Evolutionary conservation across 2,797 vertebrate species (phyloP).

Genomic region (Melanotaenia trifasciata): DNA sequence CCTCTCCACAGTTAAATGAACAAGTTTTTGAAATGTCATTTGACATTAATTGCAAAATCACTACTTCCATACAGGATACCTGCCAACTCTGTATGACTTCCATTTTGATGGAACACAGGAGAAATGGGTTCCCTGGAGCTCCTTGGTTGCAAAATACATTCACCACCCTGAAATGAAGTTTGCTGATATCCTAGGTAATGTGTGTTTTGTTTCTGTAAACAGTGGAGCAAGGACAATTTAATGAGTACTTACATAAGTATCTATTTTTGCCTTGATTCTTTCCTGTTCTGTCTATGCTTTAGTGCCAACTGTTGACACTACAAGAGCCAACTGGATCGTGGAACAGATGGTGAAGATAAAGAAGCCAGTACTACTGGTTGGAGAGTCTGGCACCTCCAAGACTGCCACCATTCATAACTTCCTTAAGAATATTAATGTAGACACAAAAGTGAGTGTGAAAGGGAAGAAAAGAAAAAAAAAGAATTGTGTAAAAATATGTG

Average conservation of each 20-base stretch:
- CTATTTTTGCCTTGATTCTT: not conserved
- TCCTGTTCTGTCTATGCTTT: conserved; percentile 14
- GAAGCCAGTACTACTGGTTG: conserved; percentile 90
- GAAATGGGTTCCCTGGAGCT: conserved; percentile 92
- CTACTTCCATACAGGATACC: conserved; percentile 82
- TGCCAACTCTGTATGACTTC: conserved; percentile 93
- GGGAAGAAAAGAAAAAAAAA: not conserved
- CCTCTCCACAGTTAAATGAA: not conserved
- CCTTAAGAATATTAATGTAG: conserved; percentile 85
- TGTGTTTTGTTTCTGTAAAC: not conserved
- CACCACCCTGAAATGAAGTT: conserved; percentile 87
- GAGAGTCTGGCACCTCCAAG: conserved; percentile 96
- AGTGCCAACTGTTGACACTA: conserved; percentile 97
- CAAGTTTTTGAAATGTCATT: not conserved
- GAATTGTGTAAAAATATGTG: not conserved
- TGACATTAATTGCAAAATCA: conserved; percentile 20
- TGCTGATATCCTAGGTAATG: conserved; percentile 91
- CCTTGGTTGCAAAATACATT: conserved; percentile 88
- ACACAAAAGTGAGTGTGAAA: conserved; percentile 81
- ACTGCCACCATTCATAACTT: conserved; percentile 95
- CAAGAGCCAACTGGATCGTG: conserved; percentile 89
- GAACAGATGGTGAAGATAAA: conserved; percentile 93
- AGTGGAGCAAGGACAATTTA: not conserved
- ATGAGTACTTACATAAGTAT: not conserved
- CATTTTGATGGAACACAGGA: conserved; percentile 87